Conservation (phyloP, 2,113 vertebrate genomes). For the Accipiter cooperii region DNA sequence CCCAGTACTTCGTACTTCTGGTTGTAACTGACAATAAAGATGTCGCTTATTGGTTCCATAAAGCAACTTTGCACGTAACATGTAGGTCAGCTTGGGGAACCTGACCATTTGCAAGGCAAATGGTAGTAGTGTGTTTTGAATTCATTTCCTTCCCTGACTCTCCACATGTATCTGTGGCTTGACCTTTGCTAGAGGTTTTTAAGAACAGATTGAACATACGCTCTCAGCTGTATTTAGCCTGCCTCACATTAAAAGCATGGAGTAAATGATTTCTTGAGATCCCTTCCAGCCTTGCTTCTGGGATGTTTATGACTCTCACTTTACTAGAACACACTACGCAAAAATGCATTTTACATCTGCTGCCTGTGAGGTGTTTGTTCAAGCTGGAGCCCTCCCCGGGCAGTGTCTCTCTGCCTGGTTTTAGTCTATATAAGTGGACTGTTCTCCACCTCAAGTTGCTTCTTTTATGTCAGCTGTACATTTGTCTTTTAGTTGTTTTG, state of each 20-base stretch:
- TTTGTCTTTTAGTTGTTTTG: neutral
- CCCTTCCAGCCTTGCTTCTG: neutral
- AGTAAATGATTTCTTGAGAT: neutral
- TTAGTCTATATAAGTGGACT: neutral
- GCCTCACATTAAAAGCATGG: neutral
- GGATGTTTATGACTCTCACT: neutral
- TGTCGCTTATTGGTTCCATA: neutral
- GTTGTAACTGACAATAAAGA: neutral
- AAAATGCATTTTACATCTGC: neutral
- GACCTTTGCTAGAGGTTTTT: neutral
- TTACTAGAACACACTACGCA: neutral
- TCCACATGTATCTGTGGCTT: accelerated
- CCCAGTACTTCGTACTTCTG: neutral
- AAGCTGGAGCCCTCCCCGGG: neutral
- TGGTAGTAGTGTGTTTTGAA: neutral
- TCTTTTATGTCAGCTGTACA: neutral
- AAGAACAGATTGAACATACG: neutral
- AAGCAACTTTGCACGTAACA: neutral
- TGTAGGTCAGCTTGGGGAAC: neutral
- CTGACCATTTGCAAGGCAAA: neutral
- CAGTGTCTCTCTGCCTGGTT: neutral
- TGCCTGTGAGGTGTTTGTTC: neutral
- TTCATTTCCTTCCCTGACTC: neutral
- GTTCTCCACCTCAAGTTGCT: neutral
- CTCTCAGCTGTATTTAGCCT: neutral